Evolutionary conservation across 2,113 vertebrate genomes (phyloP).

Genomic region (Isichthys henryi): DNA sequence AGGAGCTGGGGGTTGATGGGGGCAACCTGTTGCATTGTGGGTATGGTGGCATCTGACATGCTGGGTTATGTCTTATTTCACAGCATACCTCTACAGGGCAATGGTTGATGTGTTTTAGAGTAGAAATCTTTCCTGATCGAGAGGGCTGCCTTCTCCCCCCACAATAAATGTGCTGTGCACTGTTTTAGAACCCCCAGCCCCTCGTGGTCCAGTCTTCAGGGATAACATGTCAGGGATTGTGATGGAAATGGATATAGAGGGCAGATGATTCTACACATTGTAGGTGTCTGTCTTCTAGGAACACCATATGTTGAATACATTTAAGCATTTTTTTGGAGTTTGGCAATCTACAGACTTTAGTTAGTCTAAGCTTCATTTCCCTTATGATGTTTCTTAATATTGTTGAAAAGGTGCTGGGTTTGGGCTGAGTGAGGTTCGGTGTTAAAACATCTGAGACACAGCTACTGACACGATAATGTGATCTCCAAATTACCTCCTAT

Average conservation of each 20-base stretch:
- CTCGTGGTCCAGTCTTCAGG: neutral
- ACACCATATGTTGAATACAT: neutral
- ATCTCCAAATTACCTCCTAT: neutral
- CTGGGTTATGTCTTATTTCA: neutral
- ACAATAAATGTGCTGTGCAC: neutral
- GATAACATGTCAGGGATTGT: neutral
- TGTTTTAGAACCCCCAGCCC: neutral
- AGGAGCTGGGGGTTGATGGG: neutral
- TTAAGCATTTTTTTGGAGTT: neutral
- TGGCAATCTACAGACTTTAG: neutral
- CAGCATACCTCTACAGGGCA: neutral
- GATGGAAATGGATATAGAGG: slow-evolving; percentile 5
- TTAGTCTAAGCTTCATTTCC: neutral
- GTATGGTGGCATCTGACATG: neutral
- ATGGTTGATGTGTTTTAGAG: neutral
- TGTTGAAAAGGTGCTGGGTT: neutral
- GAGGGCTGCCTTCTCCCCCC: neutral
- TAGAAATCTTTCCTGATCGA: neutral
- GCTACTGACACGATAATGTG: neutral
- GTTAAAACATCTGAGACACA: neutral
- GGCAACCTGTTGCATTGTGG: neutral
- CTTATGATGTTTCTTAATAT: neutral
- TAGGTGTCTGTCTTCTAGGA: neutral
- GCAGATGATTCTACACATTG: neutral
- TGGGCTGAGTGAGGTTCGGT: neutral